These are phyloP conservation scores for Adineta ricciae DNA, from an alignment of 2,888 invertebrate genomes.

Conservation along the genomic window DNA sequence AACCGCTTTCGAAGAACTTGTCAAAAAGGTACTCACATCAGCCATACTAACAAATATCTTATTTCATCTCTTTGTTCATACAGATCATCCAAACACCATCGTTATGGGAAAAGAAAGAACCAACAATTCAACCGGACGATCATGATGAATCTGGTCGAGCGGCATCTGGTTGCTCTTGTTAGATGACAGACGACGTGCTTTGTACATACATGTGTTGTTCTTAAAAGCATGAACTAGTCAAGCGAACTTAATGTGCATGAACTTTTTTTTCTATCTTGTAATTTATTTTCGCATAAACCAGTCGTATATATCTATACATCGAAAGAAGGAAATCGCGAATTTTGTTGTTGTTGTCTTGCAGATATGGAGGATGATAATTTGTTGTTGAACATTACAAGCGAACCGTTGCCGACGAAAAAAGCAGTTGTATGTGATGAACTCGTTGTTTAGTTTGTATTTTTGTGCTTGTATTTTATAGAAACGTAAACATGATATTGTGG, in stretches of 20 bases:
- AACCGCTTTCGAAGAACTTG: constrained; percentile 85
- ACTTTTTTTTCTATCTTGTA: background rate
- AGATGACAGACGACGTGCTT: background rate
- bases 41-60: background rate
- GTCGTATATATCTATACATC: background rate
- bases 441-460: background rate
- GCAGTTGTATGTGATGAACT: background rate
- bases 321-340: background rate
- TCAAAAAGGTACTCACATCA: constrained; percentile 73
- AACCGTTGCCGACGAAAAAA: background rate
- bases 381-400: background rate
- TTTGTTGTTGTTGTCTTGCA: background rate
- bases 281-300: background rate
- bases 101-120: constrained; percentile 55
- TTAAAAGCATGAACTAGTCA: background rate
- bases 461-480: background rate
- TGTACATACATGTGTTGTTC: background rate
- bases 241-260: background rate
- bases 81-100: constrained; percentile 87
- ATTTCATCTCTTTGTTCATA: background rate
- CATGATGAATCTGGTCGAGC: background rate
- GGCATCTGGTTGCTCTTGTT: background rate
- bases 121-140: background rate
- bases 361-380: constrained; percentile 3
- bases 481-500: background rate